phyloP scores from a whole-genome alignment of 2,113 vertebrate species.

The Orthonyx spaldingii region DNA sequence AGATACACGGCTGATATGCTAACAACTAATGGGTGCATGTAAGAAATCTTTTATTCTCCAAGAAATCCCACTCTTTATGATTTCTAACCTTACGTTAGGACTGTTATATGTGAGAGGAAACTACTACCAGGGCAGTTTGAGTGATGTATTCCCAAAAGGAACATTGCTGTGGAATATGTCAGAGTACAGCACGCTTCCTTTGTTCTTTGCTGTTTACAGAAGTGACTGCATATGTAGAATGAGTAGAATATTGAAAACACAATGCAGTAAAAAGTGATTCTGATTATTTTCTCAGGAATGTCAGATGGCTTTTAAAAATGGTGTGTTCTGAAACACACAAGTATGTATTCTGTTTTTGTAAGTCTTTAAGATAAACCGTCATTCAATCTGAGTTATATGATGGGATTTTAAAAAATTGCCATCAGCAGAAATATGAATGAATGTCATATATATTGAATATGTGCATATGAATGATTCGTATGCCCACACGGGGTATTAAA shows the following conservation, averaged over 20 bases:
- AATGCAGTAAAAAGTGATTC: neutral
- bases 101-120: neutral
- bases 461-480: neutral
- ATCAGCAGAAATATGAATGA: neutral
- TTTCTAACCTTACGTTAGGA: neutral
- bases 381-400: neutral
- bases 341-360: neutral
- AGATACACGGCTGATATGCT: conserved; percentile 85
- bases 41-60: neutral
- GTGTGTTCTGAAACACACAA: neutral
- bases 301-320: neutral
- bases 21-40: conserved; percentile 78
- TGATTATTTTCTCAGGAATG: neutral
- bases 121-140: neutral
- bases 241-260: fast-evolving
- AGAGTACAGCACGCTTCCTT: neutral
- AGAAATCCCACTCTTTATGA: neutral
- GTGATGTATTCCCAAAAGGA: neutral
- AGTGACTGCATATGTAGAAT: neutral
- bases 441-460: neutral
- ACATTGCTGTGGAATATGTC: neutral
- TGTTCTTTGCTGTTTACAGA: neutral
- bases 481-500: neutral
- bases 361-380: neutral
- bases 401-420: neutral